Conservation (phyloP, 2,797 vertebrate genomes). For the Sebastes reedi region DNA sequence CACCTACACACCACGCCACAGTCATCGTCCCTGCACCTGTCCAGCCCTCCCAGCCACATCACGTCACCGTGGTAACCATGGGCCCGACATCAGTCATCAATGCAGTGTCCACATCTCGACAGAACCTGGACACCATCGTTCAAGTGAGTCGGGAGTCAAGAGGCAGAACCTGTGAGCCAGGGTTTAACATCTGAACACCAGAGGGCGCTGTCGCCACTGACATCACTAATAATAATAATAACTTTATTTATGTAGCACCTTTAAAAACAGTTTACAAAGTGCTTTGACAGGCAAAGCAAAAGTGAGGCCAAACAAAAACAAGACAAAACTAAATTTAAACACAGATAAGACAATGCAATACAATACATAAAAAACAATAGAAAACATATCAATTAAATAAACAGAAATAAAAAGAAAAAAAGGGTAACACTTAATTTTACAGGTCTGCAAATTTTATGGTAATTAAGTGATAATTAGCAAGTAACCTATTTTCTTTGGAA, state of each 20-base stretch:
- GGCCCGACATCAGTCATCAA: conserved; percentile 96
- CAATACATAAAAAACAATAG: too few species aligned
- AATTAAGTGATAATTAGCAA: too few species aligned
- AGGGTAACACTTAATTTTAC: too few species aligned
- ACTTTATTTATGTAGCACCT: neutral
- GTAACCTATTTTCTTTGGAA: too few species aligned
- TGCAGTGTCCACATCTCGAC: conserved; percentile 95
- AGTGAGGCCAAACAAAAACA: too few species aligned
- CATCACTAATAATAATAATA: neutral
- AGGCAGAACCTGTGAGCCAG: neutral
- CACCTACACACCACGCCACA: conserved; percentile 96
- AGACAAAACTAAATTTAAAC: too few species aligned
- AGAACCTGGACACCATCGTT: conserved; percentile 99
- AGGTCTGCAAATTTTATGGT: rapidly evolving
- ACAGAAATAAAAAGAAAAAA: too few species aligned
- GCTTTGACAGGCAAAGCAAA: neutral
- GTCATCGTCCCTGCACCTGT: conserved; percentile 95
- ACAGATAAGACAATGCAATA: too few species aligned
- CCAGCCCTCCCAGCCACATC: conserved; percentile 89
- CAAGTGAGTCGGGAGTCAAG: conserved; percentile 82
- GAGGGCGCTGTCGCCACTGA: conserved; percentile 44
- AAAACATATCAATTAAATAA: too few species aligned
- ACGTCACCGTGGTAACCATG: conserved; percentile 98
- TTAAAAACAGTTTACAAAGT: neutral
- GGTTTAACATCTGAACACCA: conserved; percentile 36